Evolutionary conservation across 2,797 vertebrate genomes (phyloP), one percentile per base, ranked within the genome.

Genomic region (Mycteria americana): DNA sequence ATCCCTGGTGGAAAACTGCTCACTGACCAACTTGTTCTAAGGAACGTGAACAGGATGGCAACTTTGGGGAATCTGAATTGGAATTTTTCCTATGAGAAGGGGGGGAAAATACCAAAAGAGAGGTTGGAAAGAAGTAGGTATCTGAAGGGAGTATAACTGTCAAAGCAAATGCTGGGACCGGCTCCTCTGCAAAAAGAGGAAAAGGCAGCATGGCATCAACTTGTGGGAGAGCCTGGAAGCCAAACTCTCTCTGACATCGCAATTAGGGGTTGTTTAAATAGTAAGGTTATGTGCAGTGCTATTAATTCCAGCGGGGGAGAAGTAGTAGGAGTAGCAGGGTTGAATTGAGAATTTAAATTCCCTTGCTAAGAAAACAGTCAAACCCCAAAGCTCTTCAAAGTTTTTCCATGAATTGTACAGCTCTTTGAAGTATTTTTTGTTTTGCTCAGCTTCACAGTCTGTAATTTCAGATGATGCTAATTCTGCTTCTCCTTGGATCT

Each of bases 281-380:
- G 53, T 31, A 88, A 88, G 53, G 57, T 87, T 95, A 70, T n/a
- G 41, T 62, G 28, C 50, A 83, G 64, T 62, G 50, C 35, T 83
- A 57, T 88, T 96, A 87, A 94, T 75, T 92, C 84, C 9, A 2
- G 57, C 5, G 5, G 51, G 48, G 33, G 7, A 85, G 45, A 85
- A 89, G 45, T 31, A 74, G 54, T 31, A 92, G 62, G 31, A 95
- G 21, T 80, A 93, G 41, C 9, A 62, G 19, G 8, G 62, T 13
- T 80, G 56, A 92, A 94, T 50, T 76, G 90, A 86, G 70, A 93
- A 89, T 85, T 93, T 25, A 60, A 93, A 92, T 50, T 83, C 48
- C 60, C 56, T 95, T 87, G 45, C 67, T 83, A 92, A 89, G 45
- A 57, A 82, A 94, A 91, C 43, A 92, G 50, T 15, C 57, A 93